These are phyloP conservation scores for Microdon myrmicae DNA, from an alignment of 2,888 invertebrate species.

Conservation along the genomic window DNA sequence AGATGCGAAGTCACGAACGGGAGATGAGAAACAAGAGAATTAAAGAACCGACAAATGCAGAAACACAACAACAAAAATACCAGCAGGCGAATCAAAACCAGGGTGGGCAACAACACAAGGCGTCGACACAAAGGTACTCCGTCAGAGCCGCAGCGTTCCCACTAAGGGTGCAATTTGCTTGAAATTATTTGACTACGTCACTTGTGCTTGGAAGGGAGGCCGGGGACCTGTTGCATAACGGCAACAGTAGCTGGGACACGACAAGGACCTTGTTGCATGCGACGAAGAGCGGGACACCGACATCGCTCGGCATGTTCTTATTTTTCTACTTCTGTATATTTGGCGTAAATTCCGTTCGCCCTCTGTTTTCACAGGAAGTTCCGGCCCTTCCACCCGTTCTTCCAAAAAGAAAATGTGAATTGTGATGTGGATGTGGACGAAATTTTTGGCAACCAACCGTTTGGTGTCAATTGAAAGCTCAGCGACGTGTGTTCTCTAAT, in stretches of 20 bases:
- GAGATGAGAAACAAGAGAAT: too few relatives aligned
- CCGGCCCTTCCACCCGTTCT: background rate
- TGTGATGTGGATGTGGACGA: too few relatives aligned
- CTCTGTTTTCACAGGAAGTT: constrained; percentile 34
- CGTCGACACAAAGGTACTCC: too few relatives aligned
- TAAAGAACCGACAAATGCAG: constrained; percentile 9
- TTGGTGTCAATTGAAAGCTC: constrained; percentile 28
- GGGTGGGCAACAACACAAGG: background rate
- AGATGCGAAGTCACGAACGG: constrained; percentile 14
- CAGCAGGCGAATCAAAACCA: background rate
- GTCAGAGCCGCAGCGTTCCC: background rate
- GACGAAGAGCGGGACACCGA: constrained; percentile 15
- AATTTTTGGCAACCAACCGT: too few relatives aligned
- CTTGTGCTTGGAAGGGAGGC: background rate
- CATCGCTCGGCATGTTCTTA: constrained; percentile 1
- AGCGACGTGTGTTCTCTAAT: too few relatives aligned
- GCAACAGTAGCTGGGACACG: background rate
- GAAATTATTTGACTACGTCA: constrained; percentile 8
- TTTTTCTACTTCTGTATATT: too few relatives aligned
- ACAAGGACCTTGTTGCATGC: background rate
- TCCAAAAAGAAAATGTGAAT: too few relatives aligned
- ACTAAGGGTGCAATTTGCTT: background rate
- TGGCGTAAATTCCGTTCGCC: background rate
- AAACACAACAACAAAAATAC: background rate
- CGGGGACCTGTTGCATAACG: constrained; percentile 28